A percentile compares a stretch with the other conserved stretches of the same genome.
Evolutionary conservation across 2,888 invertebrate genomes (phyloP).

Genomic region (Pollenia labialis): DNA sequence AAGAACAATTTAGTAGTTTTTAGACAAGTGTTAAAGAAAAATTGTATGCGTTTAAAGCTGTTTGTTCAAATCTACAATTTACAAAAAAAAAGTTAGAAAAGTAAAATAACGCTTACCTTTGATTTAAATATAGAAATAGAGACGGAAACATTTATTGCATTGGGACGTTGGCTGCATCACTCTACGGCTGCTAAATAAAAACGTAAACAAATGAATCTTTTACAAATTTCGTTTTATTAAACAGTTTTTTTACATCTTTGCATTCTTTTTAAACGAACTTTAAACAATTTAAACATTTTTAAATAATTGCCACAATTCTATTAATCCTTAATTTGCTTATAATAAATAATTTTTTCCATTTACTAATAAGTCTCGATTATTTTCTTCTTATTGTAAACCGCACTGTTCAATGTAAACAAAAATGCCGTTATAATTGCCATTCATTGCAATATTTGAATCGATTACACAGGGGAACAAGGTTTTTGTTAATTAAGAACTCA

Average conservation of each 20-base stretch:
- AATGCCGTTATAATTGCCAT: too few relatives aligned
- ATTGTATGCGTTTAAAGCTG: too few relatives aligned
- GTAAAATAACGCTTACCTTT: neutral
- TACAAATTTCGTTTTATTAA: neutral
- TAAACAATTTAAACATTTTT: slow-evolving; percentile 47
- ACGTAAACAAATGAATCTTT: neutral
- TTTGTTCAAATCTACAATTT: too few relatives aligned
- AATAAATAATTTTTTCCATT: neutral
- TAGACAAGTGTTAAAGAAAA: too few relatives aligned
- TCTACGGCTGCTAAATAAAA: neutral
- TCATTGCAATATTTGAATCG: too few relatives aligned
- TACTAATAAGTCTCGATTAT: neutral
- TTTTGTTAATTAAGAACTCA: too few relatives aligned
- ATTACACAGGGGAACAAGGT: too few relatives aligned
- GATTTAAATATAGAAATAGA: neutral
- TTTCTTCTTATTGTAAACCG: too few relatives aligned
- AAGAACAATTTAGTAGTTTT: too few relatives aligned
- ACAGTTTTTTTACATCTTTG: neutral
- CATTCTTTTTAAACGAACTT: slow-evolving; percentile 57
- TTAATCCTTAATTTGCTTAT: neutral
- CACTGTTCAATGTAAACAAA: too few relatives aligned
- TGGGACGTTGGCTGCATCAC: neutral
- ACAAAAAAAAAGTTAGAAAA: neutral
- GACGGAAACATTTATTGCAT: too few relatives aligned
- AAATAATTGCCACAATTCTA: neutral